Evolutionary conservation across 2,113 vertebrate genomes (phyloP).

Genomic region (Larimichthys polyactis): DNA sequence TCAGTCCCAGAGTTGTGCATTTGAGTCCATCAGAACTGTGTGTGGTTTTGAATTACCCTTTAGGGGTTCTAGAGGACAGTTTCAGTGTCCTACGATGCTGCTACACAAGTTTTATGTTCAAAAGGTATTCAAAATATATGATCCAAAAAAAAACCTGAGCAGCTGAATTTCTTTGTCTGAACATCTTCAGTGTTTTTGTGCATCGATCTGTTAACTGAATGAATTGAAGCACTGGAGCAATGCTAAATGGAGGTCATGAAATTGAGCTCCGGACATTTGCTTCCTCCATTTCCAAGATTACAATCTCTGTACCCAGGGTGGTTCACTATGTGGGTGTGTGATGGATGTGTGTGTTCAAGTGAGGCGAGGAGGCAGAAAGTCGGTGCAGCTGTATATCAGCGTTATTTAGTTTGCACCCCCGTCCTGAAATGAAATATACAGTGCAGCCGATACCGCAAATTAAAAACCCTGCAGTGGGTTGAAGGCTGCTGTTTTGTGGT

Average conservation of each 20-base stretch:
- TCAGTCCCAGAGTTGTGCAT: too few species aligned
- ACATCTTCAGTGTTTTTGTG: neutral
- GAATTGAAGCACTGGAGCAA: neutral
- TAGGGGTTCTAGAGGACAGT: too few species aligned
- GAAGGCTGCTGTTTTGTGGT: conserved; percentile 1
- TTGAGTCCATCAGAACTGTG: too few species aligned
- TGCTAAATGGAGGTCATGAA: neutral
- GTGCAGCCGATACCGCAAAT: neutral
- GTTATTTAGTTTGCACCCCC: conserved; percentile 1
- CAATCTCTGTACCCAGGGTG: neutral
- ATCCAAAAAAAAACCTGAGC: neutral
- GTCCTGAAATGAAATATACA: conserved; percentile 13
- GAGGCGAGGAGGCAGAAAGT: neutral
- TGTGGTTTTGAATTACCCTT: too few species aligned
- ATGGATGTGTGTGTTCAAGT: conserved; percentile 7
- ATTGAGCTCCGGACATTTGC: neutral
- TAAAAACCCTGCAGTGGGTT: neutral
- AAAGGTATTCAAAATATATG: neutral
- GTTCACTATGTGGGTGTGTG: conserved; percentile 1
- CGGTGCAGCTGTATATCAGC: neutral
- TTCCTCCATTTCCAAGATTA: conserved; percentile 20
- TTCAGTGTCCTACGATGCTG: too few species aligned
- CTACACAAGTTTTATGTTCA: too few species aligned
- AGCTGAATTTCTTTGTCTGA: neutral
- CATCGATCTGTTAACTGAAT: conserved; percentile 3